Conservation (phyloP, 2,113 vertebrate species). For the Gracilinanus agilis region DNA sequence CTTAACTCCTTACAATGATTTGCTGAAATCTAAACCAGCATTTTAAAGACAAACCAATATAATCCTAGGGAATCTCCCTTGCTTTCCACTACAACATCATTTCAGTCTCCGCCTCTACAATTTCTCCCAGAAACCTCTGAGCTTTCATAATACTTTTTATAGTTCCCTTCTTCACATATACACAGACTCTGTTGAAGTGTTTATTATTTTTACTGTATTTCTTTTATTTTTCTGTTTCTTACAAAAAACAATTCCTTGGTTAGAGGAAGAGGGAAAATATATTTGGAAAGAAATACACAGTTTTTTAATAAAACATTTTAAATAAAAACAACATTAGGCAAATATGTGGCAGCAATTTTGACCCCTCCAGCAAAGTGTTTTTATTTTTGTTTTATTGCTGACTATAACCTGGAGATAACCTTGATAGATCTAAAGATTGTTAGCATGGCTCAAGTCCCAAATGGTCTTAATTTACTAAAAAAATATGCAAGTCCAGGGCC, state of each 20-base stretch:
- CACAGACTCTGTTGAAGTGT: neutral
- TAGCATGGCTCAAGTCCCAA: neutral
- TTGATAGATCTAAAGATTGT: neutral
- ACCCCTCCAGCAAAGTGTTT: neutral
- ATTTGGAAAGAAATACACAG: neutral
- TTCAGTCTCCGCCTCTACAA: neutral
- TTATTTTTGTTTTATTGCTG: neutral
- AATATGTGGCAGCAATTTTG: neutral
- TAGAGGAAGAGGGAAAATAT: neutral
- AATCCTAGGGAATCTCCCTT: neutral
- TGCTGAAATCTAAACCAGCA: neutral
- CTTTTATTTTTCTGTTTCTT: neutral
- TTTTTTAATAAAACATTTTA: neutral
- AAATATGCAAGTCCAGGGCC: neutral
- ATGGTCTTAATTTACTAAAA: neutral
- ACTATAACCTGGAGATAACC: neutral
- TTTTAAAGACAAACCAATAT: neutral
- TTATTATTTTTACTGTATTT: neutral
- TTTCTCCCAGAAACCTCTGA: neutral
- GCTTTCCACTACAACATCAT: neutral
- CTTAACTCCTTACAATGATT: neutral
- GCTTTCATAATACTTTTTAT: neutral
- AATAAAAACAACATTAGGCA: neutral
- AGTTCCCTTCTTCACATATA: neutral
- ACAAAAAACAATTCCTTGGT: neutral